A percentile compares a stretch with the other conserved stretches of the same genome.
Evolutionary conservation across 1,140 invertebrate species (phyloP).

Genomic region (Acyrthosiphon pisum): DNA sequence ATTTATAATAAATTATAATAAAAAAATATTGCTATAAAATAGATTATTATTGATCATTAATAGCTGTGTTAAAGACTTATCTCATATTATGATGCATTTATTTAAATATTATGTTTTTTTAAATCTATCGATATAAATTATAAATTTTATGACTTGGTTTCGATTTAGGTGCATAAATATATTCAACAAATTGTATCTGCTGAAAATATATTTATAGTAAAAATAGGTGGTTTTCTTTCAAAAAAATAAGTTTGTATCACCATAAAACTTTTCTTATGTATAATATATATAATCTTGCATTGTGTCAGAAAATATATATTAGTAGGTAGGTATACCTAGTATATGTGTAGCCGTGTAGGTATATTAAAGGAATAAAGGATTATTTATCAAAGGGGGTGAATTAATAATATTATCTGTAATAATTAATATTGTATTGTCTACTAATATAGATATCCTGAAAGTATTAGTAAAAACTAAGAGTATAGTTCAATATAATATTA

Average conservation of each 20-base stretch:
- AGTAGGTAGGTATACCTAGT: background rate
- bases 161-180: background rate
- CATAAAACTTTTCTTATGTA: background rate
- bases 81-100: background rate
- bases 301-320: background rate
- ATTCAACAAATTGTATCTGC: too few species aligned
- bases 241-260: background rate
- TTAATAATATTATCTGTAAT: background rate
- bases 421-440: background rate
- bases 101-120: background rate
- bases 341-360: too few species aligned
- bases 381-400: background rate
- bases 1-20: conserved; percentile 5
- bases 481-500: background rate
- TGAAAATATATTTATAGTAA: background rate
- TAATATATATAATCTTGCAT: background rate
- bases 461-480: background rate
- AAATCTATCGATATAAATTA: background rate
- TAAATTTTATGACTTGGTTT: background rate
- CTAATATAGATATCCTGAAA: background rate
- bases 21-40: background rate
- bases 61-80: background rate
- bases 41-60: conserved; percentile 5
- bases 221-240: background rate
- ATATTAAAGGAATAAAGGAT: background rate